Base-by-base conservation (phyloP, 1,140 invertebrate genomes). In the Heliconius eleuchia region DNA sequence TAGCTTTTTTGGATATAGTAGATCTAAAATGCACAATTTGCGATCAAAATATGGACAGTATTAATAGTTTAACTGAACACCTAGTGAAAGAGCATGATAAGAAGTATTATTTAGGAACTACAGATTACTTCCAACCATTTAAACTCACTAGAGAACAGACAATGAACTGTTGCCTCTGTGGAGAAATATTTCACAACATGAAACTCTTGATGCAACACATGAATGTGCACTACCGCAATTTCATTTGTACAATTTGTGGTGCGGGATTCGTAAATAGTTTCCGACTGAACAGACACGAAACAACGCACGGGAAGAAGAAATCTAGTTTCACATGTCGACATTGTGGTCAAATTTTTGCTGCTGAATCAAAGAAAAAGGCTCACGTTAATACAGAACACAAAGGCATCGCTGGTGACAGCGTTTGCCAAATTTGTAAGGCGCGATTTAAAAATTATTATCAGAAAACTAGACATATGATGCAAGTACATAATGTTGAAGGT, bases 361-460 rank as follows among this genome's bases (percentile, higher is more conserved):
- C 90, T 0, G 92, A 94, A 52, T 93, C 91, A 0, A 93, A 94
- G 78, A 92, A 89, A 77, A 93, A 92, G 46, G 88, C 91, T 1
- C 93, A 94, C 42, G 90, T 93, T 0, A 93, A 93, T 19, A 91
- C 88, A 0, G 91, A 92, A 78, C 93, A 94, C 52, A 92, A 92
- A 74, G 91, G 93, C 0, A 91, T 94, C n/a, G 91, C 88, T n/a
- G 91, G 91, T 0, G 89, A 93, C 66, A 92, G 89, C 46, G 92
- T 93, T 0, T 94, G 93, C 39, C 92, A 91, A 60, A 93, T 94
- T 11, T 94, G 93, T 70, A 93, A 92, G 55, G 86, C 89, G 0
- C 85, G 92, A 13, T 94, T 94, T 46, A 93, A 92, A 81, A 94
- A 93, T 71, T 94, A 93, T 70, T 94, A 94, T 72, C 91, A 93